Evolutionary conservation across 2,113 vertebrate genomes (phyloP).

Genomic region (Cervus canadensis): DNA sequence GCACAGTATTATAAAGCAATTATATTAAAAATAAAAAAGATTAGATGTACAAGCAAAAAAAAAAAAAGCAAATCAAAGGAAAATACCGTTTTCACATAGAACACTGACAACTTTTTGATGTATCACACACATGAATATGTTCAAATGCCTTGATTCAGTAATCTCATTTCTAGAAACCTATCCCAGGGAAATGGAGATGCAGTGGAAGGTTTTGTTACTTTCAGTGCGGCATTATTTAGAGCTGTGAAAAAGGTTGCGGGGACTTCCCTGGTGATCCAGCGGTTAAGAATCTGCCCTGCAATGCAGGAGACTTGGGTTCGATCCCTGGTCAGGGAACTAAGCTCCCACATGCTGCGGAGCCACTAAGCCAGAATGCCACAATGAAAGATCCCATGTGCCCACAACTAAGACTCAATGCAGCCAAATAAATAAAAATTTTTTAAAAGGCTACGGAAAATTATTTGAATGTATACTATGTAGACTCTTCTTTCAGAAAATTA

Average conservation of each 20-base stretch:
- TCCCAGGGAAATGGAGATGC: not conserved
- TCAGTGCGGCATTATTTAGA: not conserved
- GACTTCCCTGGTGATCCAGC: not conserved
- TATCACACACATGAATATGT: not conserved
- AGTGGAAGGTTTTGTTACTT: not conserved
- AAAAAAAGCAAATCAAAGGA: not conserved
- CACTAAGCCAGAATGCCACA: not conserved
- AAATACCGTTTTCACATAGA: not conserved
- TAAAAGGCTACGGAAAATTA: not conserved
- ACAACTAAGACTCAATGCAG: not conserved
- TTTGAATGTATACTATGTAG: not conserved
- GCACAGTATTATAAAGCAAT: not conserved
- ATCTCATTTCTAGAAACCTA: not conserved
- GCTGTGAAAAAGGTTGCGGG: not conserved
- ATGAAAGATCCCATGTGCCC: not conserved
- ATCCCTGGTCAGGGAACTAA: not conserved
- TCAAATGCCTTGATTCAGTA: not conserved
- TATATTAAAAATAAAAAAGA: not conserved
- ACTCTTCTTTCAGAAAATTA: not conserved
- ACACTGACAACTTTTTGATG: not conserved
- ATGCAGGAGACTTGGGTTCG: not conserved
- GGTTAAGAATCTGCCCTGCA: not conserved
- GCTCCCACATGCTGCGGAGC: not conserved
- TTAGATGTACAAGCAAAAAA: not conserved
- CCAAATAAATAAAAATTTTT: not conserved